Base-by-base conservation (phyloP, 53 echinoderm and acorn worm genomes). In the Astropecten irregularis region DNA sequence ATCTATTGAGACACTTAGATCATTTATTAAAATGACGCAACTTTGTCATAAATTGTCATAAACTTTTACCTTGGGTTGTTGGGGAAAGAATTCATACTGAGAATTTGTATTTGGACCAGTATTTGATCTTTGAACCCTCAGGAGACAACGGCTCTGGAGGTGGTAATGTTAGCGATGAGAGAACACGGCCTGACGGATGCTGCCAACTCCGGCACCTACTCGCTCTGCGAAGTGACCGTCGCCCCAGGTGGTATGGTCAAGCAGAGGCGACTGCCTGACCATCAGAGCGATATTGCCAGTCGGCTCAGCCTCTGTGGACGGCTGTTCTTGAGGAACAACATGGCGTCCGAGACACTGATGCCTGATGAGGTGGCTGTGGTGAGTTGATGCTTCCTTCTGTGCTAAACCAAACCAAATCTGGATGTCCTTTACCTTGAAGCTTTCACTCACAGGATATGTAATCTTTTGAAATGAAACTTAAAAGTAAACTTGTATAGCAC, bases 321-420 rank as follows among this genome's bases (percentile, higher is more conserved):
- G 44, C 85, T 93, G 16, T 97, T 91, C 82, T 82, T 97, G 28
- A 89, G 90, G 33, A 97, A 97, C 71, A 97, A 94, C 68, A 88
- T 94, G 90, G 89, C 92, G 15, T 91, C 94, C 1, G 99, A 97
- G 63, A 79, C 85, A 2, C 92, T 97, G 16, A 90, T 97, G 82
- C 89, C 99, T 2, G 99, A 97, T 83, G 99, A 97, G 69, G 84
- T 97, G 4, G 99, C 99, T 19, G 94, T 97, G 88, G 99, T 97
- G 46, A 97, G 97, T 88, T 34, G 18, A 9, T 14, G 21, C n/a
- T n/a, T n/a, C n/a, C n/a, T n/a, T n/a, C n/a, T n/a, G n/a, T n/a
- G n/a, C n/a, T n/a, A n/a, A n/a, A n/a, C n/a, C n/a, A n/a, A n/a
- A n/a, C n/a, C n/a, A n/a, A n/a, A n/a, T n/a, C n/a, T n/a, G n/a